Evolutionary conservation across 92 coral and sea anemone genomes (phyloP), one percentile per base, ranked within the genome.

Genomic region (Parazoanthus darwini): DNA sequence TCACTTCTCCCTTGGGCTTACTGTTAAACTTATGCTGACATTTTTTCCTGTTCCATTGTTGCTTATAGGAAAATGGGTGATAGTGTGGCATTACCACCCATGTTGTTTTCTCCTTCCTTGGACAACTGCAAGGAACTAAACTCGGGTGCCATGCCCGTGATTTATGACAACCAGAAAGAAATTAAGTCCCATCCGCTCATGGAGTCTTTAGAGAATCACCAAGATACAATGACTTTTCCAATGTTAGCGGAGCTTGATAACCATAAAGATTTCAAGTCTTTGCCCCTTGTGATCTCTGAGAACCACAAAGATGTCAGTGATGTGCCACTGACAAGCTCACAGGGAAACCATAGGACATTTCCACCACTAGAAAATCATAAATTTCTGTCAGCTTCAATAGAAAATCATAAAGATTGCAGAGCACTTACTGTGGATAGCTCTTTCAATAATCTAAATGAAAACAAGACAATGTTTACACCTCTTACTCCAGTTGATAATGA

Each of bases 61-160:
- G 7, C 25, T 46, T 83, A 4, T 18, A 84, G 87, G 63, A 68
- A 68, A 33, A 83, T 83, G 87, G 78, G 35, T 29, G 87, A 84
- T 2, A 18, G 35, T 71, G 59, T 72, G 77, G 79, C 67, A 46
- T 38, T 84, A 77, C 87, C 78, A 0, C 42, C 78, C 18, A 71
- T 84, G 15, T 35, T n/a, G 10, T 84, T 84, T 20, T 18, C 87
- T 48, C 25, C 78, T 70, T 35, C 75, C 8, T 5, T 36, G 37
- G 79, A 71, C 3, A 48, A 48, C 22, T 48, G 11, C 51, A 50
- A 83, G 44, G 63, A 83, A 5, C 37, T 39, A 6, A 22, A 23
- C 5, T 42, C 86, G 22, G 56, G 4, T 8, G 7, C 23, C 8
- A 1, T 39, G 20, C 18, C 86, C 3, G 0, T 16, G 11, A 44